These are phyloP conservation scores for Halesus radiatus DNA, from an alignment of 1,140 invertebrate genomes.

Conservation along the genomic window DNA sequence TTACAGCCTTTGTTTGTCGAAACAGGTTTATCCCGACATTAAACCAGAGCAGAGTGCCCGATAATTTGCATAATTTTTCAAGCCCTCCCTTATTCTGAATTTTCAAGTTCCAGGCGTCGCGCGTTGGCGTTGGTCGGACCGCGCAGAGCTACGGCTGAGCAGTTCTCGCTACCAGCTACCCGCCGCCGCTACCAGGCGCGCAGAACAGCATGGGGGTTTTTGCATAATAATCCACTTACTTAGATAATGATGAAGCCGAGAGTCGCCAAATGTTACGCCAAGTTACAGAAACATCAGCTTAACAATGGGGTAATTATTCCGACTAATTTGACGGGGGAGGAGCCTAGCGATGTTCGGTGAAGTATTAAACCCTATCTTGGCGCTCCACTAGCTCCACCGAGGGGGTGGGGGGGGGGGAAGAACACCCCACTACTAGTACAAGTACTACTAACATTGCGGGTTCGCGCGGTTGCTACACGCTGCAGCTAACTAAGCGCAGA, in stretches of 20 bases:
- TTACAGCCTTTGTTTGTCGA: conserved; percentile 45
- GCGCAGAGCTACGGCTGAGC: too few relatives aligned
- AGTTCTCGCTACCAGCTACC: too few relatives aligned
- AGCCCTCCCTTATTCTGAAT: conserved; percentile 39
- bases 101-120: conserved; percentile 39
- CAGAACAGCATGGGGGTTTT: conserved; percentile 19
- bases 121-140: not conserved
- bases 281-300: conserved; percentile 42
- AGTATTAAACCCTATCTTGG: conserved; percentile 34
- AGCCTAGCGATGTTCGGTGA: conserved; percentile 19
- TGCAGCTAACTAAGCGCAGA: conserved; percentile 12
- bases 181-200: too few relatives aligned
- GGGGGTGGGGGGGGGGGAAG: too few relatives aligned
- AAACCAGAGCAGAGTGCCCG: conserved; percentile 41
- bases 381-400: not conserved
- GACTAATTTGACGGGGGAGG: conserved; percentile 37
- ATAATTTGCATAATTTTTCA: conserved; percentile 51
- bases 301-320: conserved; percentile 48
- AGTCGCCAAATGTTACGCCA: conserved; percentile 42
- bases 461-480: conserved; percentile 16
- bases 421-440: too few relatives aligned
- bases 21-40: conserved; percentile 43
- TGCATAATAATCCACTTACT: conserved; percentile 50
- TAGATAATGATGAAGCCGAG: conserved; percentile 42
- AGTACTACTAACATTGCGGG: too few relatives aligned